Base-by-base conservation (phyloP, 2,797 vertebrate species). In the Prunella strophiata region DNA sequence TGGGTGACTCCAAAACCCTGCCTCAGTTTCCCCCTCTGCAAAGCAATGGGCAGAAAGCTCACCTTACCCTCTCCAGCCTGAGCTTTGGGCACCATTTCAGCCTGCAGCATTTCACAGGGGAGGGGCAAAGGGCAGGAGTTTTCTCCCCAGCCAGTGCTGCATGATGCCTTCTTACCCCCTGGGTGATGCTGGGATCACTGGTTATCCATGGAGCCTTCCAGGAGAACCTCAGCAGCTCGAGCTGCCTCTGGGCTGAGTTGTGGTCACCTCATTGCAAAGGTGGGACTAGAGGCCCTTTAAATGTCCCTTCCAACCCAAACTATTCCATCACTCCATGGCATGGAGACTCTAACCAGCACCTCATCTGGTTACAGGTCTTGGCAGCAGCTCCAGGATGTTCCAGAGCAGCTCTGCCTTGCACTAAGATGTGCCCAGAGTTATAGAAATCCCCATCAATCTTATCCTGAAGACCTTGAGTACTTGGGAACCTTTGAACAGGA, bases 1-100 rank as follows among this genome's bases (percentile, higher is more conserved):
- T 0, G 0, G 38, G 10, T 2, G 15, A 30, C 48, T 17, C 45
- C 2, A 3, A 38, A 74, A 47, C 9, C 3, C 62, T 89, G 71
- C 71, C 66, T 94, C 63, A 58, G 25, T 47, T 70, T 94, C 47
- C 30, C 36, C 38, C 7, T 30, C 51, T 51, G 13, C 29, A 63
- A 11, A 26, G 29, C 52, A 27, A 11, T 6, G n/a, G 54, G 34
- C 26, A 66, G 20, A 70, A 58, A 70, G 2, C 16, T 78, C 34
- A 40, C 3, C 18, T 26, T 19, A 8, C 8, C 5, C 10, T 16
- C 27, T 6, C 10, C 3, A 66, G 25, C 48, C 55, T 62, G 42
- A 78, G 70, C 25, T 63, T 11, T 61, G 45, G 40, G n/a, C 40
- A 32, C 14, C 66, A 16, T 57, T 65, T 48, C 66, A 78, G 30